These are phyloP conservation scores for Ophioninae sp. DNA, from an alignment of 2,888 invertebrate species.

Conservation along the genomic window DNA sequence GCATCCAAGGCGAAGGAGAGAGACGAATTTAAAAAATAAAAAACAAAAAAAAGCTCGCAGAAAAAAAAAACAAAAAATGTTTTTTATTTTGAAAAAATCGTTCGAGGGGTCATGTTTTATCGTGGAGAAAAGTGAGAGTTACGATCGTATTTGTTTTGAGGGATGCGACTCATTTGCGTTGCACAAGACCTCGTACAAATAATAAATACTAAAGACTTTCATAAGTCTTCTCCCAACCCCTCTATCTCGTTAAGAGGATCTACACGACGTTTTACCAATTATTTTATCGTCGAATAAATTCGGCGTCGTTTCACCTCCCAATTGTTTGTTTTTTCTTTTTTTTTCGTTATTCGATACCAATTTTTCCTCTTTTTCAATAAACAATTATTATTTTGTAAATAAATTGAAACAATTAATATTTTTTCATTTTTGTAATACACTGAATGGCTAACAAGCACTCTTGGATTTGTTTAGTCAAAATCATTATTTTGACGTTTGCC, in stretches of 20 bases:
- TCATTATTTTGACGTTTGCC: slow-evolving; percentile 4
- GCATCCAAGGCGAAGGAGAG: too few species aligned
- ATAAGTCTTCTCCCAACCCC: slow-evolving; percentile 35
- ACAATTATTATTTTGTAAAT: not conserved
- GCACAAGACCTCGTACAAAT: slow-evolving; percentile 14
- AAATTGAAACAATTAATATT: slow-evolving; percentile 27
- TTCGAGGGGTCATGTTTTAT: slow-evolving; percentile 23
- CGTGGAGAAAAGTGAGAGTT: slow-evolving; percentile 51
- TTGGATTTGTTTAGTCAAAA: slow-evolving; percentile 53
- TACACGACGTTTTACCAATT: slow-evolving; percentile 62
- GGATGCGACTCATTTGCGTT: slow-evolving; percentile 67
- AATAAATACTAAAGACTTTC: slow-evolving; percentile 41
- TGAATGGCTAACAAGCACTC: not conserved
- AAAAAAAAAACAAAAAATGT: not conserved
- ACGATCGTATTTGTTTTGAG: slow-evolving; percentile 67
- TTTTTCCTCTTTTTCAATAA: slow-evolving; percentile 5
- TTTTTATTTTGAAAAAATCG: slow-evolving; percentile 24
- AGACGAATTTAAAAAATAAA: too few species aligned
- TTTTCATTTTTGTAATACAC: too few species aligned
- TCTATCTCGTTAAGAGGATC: slow-evolving; percentile 64
- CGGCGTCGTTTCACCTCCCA: slow-evolving; percentile 42
- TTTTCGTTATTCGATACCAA: slow-evolving; percentile 18
- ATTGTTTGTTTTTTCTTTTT: slow-evolving; percentile 20
- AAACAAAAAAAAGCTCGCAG: not conserved
- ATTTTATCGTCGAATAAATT: slow-evolving; percentile 66